Evolutionary conservation across 2,888 invertebrate species (phyloP).

Genomic region (Drosophila stalkeri): DNA sequence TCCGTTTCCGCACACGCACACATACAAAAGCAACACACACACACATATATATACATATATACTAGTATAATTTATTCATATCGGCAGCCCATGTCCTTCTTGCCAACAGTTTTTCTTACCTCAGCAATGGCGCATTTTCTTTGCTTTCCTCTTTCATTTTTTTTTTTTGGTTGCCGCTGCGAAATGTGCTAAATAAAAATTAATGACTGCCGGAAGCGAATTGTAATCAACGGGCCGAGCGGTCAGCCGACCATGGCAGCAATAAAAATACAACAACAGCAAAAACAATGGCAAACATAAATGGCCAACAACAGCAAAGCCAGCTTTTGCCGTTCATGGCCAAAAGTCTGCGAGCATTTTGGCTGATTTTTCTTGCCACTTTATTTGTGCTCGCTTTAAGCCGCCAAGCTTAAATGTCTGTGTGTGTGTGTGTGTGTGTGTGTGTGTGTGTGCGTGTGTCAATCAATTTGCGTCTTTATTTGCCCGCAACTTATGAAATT

Average conservation of each 20-base stretch:
- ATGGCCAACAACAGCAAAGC: conserved; percentile 46
- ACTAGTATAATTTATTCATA: conserved; percentile 71
- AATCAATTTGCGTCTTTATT: conserved; percentile 65
- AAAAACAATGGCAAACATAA: conserved; percentile 44
- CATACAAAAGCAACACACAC: conserved; percentile 15
- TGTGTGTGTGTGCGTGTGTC: conserved; percentile 14
- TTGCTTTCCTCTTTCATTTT: not conserved
- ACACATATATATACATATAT: conserved; percentile 14
- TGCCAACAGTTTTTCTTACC: conserved; percentile 66
- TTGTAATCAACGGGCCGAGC: conserved; percentile 72
- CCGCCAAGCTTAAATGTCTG: conserved; percentile 31
- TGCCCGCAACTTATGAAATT: conserved; percentile 37
- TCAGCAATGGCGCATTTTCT: conserved; percentile 24
- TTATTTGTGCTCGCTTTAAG: conserved; percentile 54
- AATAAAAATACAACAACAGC: conserved; percentile 51
- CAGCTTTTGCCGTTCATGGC: conserved; percentile 27
- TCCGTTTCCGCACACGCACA: conserved; percentile 68
- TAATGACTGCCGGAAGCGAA: conserved; percentile 79
- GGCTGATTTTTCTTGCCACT: conserved; percentile 13
- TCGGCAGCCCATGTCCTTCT: conserved; percentile 55
- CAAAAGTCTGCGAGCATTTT: conserved; percentile 36
- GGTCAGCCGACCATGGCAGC: conserved; percentile 42
- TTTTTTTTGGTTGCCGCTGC: conserved; percentile 23
- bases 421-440: not conserved
- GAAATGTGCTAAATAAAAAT: conserved; percentile 80